Conservation (phyloP, 2,888 invertebrate species). For the Scotopteryx bipunctaria region DNA sequence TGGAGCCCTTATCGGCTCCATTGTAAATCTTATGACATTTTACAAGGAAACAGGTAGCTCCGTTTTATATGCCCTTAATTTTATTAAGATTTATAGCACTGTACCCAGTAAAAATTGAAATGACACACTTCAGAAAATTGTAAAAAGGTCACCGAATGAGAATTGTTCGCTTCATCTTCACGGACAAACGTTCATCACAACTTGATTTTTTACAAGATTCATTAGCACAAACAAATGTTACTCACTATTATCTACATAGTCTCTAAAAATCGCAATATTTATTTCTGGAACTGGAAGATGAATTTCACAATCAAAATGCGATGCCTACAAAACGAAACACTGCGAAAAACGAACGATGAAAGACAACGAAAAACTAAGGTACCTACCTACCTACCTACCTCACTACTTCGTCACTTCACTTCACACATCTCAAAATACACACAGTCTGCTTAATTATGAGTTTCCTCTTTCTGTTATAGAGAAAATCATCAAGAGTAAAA, state of each 20-base stretch:
- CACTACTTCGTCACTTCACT: slow-evolving; percentile 4
- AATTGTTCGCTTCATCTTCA: slow-evolving; percentile 62
- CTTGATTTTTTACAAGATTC: slow-evolving; percentile 9
- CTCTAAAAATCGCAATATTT: slow-evolving; percentile 14
- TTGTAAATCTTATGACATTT: slow-evolving; percentile 67
- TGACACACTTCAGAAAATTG: slow-evolving; percentile 60
- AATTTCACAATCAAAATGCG: slow-evolving; percentile 47
- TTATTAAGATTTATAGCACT: slow-evolving; percentile 48
- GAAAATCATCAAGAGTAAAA: neutral
- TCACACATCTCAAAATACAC: neutral
- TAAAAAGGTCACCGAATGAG: slow-evolving; percentile 72
- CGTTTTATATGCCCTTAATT: slow-evolving; percentile 47
- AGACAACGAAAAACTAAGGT: slow-evolving; percentile 49
- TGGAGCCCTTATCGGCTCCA: slow-evolving; percentile 77
- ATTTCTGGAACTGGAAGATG: slow-evolving; percentile 11
- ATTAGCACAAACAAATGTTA: slow-evolving; percentile 9
- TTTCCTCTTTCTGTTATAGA: slow-evolving; percentile 9
- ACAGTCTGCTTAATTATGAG: neutral
- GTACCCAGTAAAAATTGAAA: slow-evolving; percentile 51
- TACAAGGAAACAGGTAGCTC: slow-evolving; percentile 61
- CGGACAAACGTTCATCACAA: slow-evolving; percentile 39
- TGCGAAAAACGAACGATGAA: slow-evolving; percentile 68
- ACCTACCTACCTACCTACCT: slow-evolving; percentile 13
- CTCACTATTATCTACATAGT: slow-evolving; percentile 5
- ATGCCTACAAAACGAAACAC: slow-evolving; percentile 67